Conservation (phyloP, 2,113 vertebrate genomes). For the Calonectris borealis region DNA sequence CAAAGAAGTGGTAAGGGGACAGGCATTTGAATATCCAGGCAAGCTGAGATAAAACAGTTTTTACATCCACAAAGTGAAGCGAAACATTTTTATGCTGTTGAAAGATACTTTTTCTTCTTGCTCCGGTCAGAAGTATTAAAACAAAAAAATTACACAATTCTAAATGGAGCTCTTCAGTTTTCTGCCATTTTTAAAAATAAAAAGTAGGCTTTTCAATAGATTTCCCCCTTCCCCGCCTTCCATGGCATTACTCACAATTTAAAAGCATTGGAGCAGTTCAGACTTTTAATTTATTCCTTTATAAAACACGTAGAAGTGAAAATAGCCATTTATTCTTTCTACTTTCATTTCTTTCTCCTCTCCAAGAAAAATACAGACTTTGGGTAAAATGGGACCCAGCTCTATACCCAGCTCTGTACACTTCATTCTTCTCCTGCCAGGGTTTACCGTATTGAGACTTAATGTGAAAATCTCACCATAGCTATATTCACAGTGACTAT, state of each 20-base stretch:
- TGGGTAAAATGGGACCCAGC: neutral
- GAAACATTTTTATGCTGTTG: neutral
- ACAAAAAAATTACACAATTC: neutral
- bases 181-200: neutral
- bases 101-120: neutral
- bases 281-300: conserved; percentile 30
- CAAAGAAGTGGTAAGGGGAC: neutral
- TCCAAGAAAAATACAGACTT: conserved; percentile 48
- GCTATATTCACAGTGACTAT: neutral
- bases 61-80: neutral
- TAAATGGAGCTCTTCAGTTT: neutral
- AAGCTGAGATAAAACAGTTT: neutral
- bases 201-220: neutral
- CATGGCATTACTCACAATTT: neutral
- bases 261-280: neutral
- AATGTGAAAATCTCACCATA: neutral
- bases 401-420: neutral
- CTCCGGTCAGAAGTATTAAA: neutral
- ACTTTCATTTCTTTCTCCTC: conserved; percentile 11
- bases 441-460: neutral
- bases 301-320: neutral
- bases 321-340: conserved; percentile 26
- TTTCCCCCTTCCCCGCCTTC: neutral
- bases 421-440: conserved; percentile 23
- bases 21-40: neutral